Percentiles rank a stretch among this genome's conserved stretches.
phyloP scores from a whole-genome alignment of 2,797 vertebrate species.

The Enteromius radiatus region DNA sequence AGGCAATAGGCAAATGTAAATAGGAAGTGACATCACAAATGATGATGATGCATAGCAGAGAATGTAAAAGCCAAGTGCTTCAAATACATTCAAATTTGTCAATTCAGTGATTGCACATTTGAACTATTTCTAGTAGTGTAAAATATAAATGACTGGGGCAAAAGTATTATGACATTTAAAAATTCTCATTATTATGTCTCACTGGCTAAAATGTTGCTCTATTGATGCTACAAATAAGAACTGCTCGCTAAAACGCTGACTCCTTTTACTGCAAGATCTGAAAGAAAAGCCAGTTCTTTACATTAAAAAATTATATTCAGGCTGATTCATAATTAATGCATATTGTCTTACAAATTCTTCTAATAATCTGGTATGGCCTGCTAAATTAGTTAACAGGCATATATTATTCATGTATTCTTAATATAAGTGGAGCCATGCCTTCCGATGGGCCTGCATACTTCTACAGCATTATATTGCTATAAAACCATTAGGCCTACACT shows the following conservation, averaged over 20 bases:
- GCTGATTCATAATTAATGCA: conserved; percentile 34
- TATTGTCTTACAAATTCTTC: conserved; percentile 37
- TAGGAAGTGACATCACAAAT: conserved; percentile 7
- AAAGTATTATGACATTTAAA: neutral
- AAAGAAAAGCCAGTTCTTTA: conserved; percentile 18
- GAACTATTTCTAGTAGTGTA: neutral
- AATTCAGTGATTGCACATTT: neutral
- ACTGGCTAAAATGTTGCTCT: neutral
- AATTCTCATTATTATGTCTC: neutral
- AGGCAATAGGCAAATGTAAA: neutral
- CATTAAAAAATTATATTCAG: conserved; percentile 24
- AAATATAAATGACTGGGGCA: neutral
- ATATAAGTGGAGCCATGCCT: conserved; percentile 32
- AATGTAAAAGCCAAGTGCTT: conserved; percentile 3
- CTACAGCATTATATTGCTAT: conserved; percentile 22
- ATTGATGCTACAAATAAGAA: conserved; percentile 3
- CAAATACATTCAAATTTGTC: neutral
- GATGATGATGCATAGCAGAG: neutral
- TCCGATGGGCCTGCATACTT: neutral
- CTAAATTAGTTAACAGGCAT: conserved; percentile 43
- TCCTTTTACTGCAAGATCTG: neutral
- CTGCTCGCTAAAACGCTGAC: conserved; percentile 1
- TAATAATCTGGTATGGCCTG: conserved; percentile 29
- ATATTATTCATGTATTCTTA: conserved; percentile 37
- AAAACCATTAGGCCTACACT: conserved; percentile 19